phyloP scores from a whole-genome alignment of 2,888 invertebrate species.

The Athetis lepigone region DNA sequence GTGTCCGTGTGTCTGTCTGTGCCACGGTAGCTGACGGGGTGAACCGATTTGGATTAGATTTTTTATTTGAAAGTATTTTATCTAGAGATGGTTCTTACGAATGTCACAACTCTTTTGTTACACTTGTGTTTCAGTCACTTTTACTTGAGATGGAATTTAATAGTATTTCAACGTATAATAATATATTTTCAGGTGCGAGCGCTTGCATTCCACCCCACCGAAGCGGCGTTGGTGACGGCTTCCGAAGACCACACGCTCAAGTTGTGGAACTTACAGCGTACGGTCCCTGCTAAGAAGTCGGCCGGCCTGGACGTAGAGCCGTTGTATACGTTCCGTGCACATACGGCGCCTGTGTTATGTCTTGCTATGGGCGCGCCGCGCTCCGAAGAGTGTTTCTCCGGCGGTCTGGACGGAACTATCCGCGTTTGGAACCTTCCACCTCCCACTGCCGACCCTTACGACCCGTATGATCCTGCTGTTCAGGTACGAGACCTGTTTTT shows the following conservation, averaged over 20 bases:
- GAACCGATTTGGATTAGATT: too few relatives aligned
- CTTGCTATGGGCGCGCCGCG: constrained; percentile 98
- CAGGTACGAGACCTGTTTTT: constrained; percentile 84
- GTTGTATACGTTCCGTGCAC: constrained; percentile 99
- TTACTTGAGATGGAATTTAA: too few relatives aligned
- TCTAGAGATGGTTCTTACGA: too few relatives aligned
- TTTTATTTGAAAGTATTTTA: too few relatives aligned
- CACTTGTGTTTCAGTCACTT: too few relatives aligned
- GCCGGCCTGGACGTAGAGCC: constrained; percentile 99
- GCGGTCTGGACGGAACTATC: constrained; percentile 97
- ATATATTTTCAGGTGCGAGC: constrained; percentile 94
- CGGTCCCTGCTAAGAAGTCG: constrained; percentile 99
- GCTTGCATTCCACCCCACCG: constrained; percentile 98
- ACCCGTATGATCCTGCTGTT: constrained; percentile 98
- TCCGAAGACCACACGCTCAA: constrained; percentile 99
- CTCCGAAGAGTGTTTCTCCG: constrained; percentile 98
- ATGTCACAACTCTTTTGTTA: too few relatives aligned
- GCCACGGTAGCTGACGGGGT: too few relatives aligned
- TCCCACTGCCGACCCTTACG: constrained; percentile 98
- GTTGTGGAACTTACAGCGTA: constrained; percentile 99
- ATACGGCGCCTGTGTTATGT: constrained; percentile 98
- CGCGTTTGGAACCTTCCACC: constrained; percentile 99
- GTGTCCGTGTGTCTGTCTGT: too few relatives aligned
- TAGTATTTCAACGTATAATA: too few relatives aligned
- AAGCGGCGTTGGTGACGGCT: constrained; percentile 98